Evolutionary conservation across 2,113 vertebrate species (phyloP).

Genomic region (Malurus cyaneus): DNA sequence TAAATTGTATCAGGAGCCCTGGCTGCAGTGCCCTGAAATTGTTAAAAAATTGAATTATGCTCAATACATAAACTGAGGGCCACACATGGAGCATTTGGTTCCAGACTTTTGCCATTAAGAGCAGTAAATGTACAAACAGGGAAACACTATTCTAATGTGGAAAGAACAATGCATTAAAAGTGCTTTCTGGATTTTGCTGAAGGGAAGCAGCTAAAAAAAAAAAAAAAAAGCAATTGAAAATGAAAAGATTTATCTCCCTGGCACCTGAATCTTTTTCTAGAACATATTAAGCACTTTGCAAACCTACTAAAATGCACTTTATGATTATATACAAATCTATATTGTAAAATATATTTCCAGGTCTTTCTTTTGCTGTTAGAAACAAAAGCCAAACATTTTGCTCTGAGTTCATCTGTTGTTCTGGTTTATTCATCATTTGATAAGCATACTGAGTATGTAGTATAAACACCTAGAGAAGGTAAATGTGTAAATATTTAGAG

Average conservation of each 20-base stretch:
- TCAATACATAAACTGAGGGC: background rate
- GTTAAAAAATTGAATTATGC: background rate
- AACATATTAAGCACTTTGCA: background rate
- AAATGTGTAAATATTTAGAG: background rate
- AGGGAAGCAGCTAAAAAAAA: background rate
- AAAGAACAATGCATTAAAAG: background rate
- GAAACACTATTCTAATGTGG: background rate
- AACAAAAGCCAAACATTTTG: background rate
- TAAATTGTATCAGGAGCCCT: background rate
- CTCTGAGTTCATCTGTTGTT: background rate
- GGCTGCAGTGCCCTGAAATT: background rate
- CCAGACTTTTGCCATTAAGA: background rate
- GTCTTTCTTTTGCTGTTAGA: background rate
- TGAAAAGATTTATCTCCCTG: background rate
- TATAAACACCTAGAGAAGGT: background rate
- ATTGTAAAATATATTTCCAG: background rate
- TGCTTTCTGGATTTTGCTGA: background rate
- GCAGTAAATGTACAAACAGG: background rate
- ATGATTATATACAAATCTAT: background rate
- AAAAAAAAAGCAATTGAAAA: background rate
- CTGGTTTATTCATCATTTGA: background rate
- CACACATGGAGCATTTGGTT: background rate
- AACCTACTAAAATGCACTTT: background rate
- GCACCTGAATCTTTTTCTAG: background rate
- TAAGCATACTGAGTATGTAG: background rate